Percentiles rank a stretch among this genome's conserved stretches.
Conservation (phyloP, 2,797 vertebrate species). For the Gallinago stenura region DNA sequence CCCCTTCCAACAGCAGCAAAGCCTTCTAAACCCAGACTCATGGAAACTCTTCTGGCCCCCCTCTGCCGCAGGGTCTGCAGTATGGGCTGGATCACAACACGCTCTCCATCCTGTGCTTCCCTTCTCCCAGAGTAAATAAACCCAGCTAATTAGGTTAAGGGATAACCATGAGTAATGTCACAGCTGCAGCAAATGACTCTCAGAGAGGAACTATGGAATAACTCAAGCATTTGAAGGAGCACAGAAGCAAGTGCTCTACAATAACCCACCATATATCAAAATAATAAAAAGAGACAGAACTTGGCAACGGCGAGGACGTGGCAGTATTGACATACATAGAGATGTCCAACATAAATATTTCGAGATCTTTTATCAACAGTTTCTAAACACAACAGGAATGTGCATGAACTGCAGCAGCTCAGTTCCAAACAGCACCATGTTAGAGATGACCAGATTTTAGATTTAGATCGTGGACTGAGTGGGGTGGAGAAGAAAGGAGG, state of each 20-base stretch:
- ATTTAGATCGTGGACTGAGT: background rate
- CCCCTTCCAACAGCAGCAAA: background rate
- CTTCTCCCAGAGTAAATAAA: constrained; percentile 60
- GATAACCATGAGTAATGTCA: constrained; percentile 67
- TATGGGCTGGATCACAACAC: background rate
- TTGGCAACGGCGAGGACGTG: constrained; percentile 29
- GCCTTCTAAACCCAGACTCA: background rate
- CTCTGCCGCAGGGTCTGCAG: background rate
- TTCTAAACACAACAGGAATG: constrained; percentile 70
- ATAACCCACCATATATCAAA: constrained; percentile 63
- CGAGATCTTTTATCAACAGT: constrained; percentile 52
- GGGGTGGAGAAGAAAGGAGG: background rate
- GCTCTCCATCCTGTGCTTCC: background rate
- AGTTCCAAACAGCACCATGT: background rate
- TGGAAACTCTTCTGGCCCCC: background rate
- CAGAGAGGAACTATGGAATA: constrained; percentile 49
- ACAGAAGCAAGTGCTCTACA: constrained; percentile 72
- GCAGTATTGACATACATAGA: constrained; percentile 49
- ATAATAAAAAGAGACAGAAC: constrained; percentile 58
- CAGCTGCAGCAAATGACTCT: constrained; percentile 52
- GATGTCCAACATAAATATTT: constrained; percentile 69
- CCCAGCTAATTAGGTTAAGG: constrained; percentile 59
- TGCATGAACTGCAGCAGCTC: constrained; percentile 39
- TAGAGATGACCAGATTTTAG: constrained; percentile 16
- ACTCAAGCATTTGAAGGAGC: constrained; percentile 64